A percentile compares a stretch with the other conserved stretches of the same genome.
Evolutionary conservation across 2,797 vertebrate genomes (phyloP).

Genomic region (Ceryle rudis): DNA sequence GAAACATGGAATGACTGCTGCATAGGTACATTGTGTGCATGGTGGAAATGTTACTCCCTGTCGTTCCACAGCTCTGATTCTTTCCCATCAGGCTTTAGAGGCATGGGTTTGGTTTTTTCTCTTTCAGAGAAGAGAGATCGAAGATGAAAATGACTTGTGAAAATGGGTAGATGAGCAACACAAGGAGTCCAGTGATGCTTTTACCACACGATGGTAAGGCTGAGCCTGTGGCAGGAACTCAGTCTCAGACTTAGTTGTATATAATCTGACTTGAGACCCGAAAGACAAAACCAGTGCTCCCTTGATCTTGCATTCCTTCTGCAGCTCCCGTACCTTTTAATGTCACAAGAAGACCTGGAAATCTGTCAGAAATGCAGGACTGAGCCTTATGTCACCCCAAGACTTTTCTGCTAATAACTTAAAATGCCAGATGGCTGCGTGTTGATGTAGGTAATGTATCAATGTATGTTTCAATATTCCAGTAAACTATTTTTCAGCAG

Average conservation of each 20-base stretch:
- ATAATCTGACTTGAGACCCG: background rate
- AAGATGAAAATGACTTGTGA: background rate
- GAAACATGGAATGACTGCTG: background rate
- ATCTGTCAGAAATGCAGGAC: background rate
- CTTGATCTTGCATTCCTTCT: background rate
- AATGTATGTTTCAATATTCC: background rate
- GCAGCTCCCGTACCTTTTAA: background rate
- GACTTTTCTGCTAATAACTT: background rate
- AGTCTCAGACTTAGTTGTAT: background rate
- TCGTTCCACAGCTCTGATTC: background rate
- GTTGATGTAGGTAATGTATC: background rate
- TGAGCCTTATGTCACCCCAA: background rate
- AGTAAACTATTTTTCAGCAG: background rate
- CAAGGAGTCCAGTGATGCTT: background rate
- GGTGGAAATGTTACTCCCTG: background rate
- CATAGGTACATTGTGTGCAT: fast-evolving
- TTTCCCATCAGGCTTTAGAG: background rate
- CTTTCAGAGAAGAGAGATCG: background rate
- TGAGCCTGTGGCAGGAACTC: background rate
- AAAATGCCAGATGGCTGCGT: background rate
- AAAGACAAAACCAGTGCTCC: background rate
- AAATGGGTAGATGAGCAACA: background rate
- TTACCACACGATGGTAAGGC: background rate
- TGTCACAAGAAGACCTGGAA: background rate
- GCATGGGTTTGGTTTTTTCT: background rate